phyloP scores from a whole-genome alignment of 2,888 invertebrate genomes.

The Pachymerium ferrugineum region DNA sequence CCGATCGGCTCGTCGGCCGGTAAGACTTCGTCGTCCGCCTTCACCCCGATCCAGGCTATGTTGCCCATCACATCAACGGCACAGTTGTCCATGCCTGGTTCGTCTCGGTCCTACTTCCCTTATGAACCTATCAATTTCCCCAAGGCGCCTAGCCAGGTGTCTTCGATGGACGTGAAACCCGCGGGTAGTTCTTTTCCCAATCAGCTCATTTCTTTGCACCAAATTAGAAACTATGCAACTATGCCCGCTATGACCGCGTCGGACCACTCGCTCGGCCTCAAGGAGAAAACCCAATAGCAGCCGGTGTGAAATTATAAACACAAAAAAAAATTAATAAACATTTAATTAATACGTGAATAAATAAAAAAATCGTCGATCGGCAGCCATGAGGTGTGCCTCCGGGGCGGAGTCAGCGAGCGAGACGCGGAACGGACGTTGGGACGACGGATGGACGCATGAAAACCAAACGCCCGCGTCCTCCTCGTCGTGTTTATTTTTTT shows the following conservation, averaged over 20 bases:
- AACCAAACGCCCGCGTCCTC: slow-evolving; percentile 19
- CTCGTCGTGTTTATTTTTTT: neutral
- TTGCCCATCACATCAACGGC: slow-evolving; percentile 41
- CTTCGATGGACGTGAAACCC: slow-evolving; percentile 46
- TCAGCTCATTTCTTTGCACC: slow-evolving; percentile 89
- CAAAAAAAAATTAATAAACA: neutral
- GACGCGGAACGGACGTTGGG: slow-evolving; percentile 11
- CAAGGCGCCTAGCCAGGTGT: slow-evolving; percentile 52
- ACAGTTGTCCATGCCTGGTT: slow-evolving; percentile 42
- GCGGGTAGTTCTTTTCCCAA: slow-evolving; percentile 69
- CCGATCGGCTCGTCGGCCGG: slow-evolving; percentile 32
- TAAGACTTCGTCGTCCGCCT: slow-evolving; percentile 57
- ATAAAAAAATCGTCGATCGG: slow-evolving; percentile 2
- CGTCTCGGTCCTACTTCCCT: slow-evolving; percentile 55
- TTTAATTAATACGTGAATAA: neutral
- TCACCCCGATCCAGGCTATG: slow-evolving; percentile 73
- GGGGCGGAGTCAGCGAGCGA: slow-evolving; percentile 29
- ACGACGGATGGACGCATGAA: neutral
- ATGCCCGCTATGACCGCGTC: slow-evolving; percentile 70
- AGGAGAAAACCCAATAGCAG: slow-evolving; percentile 42
- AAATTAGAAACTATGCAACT: slow-evolving; percentile 92
- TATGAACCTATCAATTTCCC: slow-evolving; percentile 91
- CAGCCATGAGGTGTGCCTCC: slow-evolving; percentile 12
- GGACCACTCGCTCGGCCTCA: slow-evolving; percentile 57
- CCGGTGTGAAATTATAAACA: neutral